phyloP scores from a whole-genome alignment of 2,113 vertebrate species.

The Pluvianellus socialis region DNA sequence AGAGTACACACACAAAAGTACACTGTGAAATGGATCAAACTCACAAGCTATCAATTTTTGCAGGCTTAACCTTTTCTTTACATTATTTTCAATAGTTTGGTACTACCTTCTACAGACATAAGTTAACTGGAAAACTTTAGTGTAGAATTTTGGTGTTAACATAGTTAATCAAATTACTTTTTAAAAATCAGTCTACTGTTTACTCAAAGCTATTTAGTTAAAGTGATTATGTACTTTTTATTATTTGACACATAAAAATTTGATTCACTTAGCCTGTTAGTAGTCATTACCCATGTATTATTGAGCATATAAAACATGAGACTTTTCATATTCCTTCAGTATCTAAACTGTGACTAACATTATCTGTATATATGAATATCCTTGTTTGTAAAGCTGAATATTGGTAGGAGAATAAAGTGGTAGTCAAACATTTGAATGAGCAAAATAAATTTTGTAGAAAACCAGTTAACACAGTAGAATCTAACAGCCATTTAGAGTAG shows the following conservation, averaged over 20 bases:
- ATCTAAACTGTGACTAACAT: not conserved
- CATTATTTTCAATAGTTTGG: not conserved
- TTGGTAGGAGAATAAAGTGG: not conserved
- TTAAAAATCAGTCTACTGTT: not conserved
- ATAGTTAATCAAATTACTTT: not conserved
- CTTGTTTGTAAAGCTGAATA: not conserved
- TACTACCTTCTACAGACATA: not conserved
- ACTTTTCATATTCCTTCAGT: not conserved
- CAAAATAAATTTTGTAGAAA: not conserved
- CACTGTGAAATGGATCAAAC: not conserved
- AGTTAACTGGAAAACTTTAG: not conserved
- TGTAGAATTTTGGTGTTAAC: not conserved
- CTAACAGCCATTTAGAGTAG: not conserved
- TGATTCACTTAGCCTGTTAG: not conserved
- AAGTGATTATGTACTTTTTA: rapidly evolving
- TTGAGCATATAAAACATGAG: not conserved
- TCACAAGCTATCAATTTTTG: not conserved
- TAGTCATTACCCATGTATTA: not conserved
- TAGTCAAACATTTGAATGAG: not conserved
- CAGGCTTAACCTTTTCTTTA: not conserved
- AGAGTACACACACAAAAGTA: not conserved
- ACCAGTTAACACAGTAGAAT: rapidly evolving
- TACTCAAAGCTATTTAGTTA: not conserved
- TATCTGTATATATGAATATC: not conserved
- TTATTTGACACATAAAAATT: not conserved